Base-by-base conservation (phyloP, 2,888 invertebrate genomes). In the Netelia virgata region DNA sequence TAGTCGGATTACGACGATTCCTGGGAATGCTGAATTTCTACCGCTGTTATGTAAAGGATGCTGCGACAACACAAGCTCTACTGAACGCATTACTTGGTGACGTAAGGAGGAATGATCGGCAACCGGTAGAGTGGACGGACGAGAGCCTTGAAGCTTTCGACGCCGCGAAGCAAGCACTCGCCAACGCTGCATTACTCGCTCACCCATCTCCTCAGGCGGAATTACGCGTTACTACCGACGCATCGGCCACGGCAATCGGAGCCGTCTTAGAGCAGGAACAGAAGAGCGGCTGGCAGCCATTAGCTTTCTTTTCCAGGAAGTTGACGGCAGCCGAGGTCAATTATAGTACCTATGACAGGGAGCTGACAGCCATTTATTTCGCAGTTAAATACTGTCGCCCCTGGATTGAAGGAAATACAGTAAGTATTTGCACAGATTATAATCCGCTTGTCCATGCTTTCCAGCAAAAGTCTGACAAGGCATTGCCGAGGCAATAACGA, bases 341-440 rank as follows among this genome's bases (percentile, higher is more conserved):
- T 1, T 91, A 88, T 76, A 83, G 87, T 63, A 82, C 87, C 3
- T 88, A 88, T 75, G 87, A 90, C 73, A 61, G 87, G 50, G 87
- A 85, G 77, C 28, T 86, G 16, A 57, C 66, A n/a, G 84, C 86
- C 1, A 78, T 86, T n/a, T 86, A 68, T 43, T 41, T 16, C 10
- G 53, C 75, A 1, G 16, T 86, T 10, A 83, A 81, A 23, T 76
- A 72, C 64, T 86, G 85, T 57, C 11, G 57, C 18, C 70, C 70
- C 3, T 72, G 70, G 50, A 41, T 83, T 6, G 83, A 78, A 59
- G 6, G 28, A 6, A 36, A 6, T 36, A 36, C 3, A 6, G 28
- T 3, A 5, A 36, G 28, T 36, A 36, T 36, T 36, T 5, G 3
- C 28, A 36, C 28, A 6, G 28, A 36, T 36, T 5, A 36, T 6